Evolutionary conservation across 2,113 vertebrate genomes (phyloP).

Genomic region (Chaetorhynchus papuensis): DNA sequence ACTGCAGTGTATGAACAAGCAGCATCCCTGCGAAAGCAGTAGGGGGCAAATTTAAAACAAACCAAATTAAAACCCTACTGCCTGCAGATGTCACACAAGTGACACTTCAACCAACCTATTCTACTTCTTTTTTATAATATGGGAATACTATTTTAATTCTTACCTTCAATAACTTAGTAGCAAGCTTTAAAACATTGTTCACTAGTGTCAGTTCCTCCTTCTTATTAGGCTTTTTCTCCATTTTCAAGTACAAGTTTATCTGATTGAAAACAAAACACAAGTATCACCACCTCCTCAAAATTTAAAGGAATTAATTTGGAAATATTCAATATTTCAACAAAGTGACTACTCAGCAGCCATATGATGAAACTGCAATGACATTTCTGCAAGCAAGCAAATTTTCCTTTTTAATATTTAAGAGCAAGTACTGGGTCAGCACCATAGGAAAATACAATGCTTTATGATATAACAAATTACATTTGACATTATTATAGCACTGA

Average conservation of each 20-base stretch:
- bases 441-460: background rate
- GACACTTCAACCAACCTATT: background rate
- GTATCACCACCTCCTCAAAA: background rate
- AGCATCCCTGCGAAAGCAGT: background rate
- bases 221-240: conserved; percentile 99
- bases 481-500: background rate
- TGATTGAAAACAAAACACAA: conserved; percentile 52
- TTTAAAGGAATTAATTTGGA: background rate
- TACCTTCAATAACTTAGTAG: conserved; percentile 96
- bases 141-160: background rate
- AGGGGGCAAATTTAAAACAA: background rate
- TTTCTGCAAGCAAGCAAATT: background rate
- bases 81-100: background rate
- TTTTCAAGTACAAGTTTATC: conserved; percentile 99
- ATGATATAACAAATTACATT: background rate
- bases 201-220: conserved; percentile 97
- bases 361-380: background rate
- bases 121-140: background rate
- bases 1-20: background rate
- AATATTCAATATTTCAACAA: background rate
- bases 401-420: background rate
- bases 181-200: conserved; percentile 97
- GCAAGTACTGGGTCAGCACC: background rate
- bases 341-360: background rate
- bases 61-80: background rate